Percentiles rank a stretch among this genome's conserved stretches.
Conservation (phyloP, 1,140 invertebrate species). For the Drosophila paulistorum region DNA sequence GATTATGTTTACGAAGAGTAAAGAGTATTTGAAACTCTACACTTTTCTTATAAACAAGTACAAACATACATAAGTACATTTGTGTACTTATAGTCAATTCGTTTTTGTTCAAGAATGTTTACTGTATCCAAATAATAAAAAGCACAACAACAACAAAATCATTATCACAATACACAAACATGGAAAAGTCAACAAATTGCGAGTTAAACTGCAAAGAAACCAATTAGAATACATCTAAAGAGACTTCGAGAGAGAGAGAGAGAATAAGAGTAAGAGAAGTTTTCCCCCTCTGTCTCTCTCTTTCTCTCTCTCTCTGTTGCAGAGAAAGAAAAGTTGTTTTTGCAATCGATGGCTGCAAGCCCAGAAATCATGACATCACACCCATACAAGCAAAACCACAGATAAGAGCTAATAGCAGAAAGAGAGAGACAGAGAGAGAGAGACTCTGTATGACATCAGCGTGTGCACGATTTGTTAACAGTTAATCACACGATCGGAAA, state of each 20-base stretch:
- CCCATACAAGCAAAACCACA: slow-evolving; percentile 14
- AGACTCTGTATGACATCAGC: slow-evolving; percentile 70
- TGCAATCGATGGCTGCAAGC: slow-evolving; percentile 36
- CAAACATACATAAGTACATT: background rate
- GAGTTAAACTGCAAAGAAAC: slow-evolving; percentile 67
- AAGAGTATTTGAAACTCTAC: background rate
- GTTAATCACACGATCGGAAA: slow-evolving; percentile 63
- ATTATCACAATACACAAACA: slow-evolving; percentile 64
- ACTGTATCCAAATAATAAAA: slow-evolving; percentile 34
- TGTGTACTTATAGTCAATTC: background rate
- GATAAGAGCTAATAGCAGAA: slow-evolving; percentile 19
- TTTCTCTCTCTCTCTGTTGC: too few species aligned
- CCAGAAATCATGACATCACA: slow-evolving; percentile 53
- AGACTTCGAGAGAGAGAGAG: slow-evolving; percentile 24
- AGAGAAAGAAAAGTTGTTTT: slow-evolving; percentile 17
- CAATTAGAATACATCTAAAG: slow-evolving; percentile 66
- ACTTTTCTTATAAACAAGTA: background rate
- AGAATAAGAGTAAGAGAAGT: background rate
- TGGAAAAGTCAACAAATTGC: slow-evolving; percentile 71
- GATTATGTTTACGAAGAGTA: too few species aligned
- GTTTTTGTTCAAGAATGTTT: slow-evolving; percentile 8
- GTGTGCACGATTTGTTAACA: slow-evolving; percentile 81
- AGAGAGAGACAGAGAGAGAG: slow-evolving; percentile 22
- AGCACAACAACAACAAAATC: slow-evolving; percentile 27
- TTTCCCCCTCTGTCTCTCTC: too few species aligned